phyloP scores from a whole-genome alignment of 2,888 invertebrate genomes.

The Dendrolimus pini region DNA sequence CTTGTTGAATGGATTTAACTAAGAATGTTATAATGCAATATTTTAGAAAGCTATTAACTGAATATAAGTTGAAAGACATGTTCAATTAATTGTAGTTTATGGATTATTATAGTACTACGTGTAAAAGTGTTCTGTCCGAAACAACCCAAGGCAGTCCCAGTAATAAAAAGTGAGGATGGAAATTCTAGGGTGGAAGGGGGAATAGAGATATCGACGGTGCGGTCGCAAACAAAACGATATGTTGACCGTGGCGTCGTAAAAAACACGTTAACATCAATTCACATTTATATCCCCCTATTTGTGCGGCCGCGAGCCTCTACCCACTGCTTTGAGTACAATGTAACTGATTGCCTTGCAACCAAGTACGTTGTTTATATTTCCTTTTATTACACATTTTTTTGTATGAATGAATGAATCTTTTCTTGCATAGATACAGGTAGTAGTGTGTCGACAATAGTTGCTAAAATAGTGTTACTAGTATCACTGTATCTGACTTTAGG shows the following conservation, averaged over 20 bases:
- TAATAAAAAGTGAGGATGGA: slow-evolving; percentile 2
- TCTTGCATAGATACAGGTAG: too few species aligned
- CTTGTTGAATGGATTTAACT: too few species aligned
- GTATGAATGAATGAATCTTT: too few species aligned
- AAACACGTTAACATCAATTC: slow-evolving; percentile 77
- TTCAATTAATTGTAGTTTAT: too few species aligned
- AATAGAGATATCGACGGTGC: slow-evolving; percentile 59
- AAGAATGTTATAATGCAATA: too few species aligned
- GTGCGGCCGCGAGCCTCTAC: slow-evolving; percentile 51
- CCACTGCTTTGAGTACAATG: slow-evolving; percentile 44
- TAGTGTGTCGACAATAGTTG: too few species aligned
- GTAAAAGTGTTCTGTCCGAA: too few species aligned
- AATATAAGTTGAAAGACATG: too few species aligned
- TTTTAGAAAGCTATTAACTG: too few species aligned
- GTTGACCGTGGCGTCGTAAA: slow-evolving; percentile 68
- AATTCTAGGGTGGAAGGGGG: slow-evolving; percentile 47
- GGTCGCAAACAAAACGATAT: slow-evolving; percentile 72
- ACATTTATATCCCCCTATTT: slow-evolving; percentile 70
- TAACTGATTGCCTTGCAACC: slow-evolving; percentile 59
- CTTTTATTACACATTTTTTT: background rate
- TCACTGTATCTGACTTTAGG: too few species aligned
- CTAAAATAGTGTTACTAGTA: too few species aligned
- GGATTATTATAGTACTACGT: too few species aligned
- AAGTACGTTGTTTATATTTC: slow-evolving; percentile 39
- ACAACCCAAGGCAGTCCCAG: background rate